phyloP scores from a whole-genome alignment of 2,888 invertebrate genomes.

The Apamea anceps region DNA sequence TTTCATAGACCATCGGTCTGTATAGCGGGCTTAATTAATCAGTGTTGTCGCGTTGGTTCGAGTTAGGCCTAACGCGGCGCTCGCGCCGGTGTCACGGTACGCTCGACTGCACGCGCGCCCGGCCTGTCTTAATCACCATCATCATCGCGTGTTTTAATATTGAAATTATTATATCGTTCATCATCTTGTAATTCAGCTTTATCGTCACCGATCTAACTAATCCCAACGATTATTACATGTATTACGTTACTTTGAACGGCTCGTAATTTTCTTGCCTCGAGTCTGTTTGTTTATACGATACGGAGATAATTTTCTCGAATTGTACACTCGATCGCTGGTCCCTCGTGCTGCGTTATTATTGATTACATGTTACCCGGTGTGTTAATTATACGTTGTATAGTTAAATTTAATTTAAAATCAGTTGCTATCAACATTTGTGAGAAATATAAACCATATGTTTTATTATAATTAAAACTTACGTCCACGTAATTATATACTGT shows the following conservation, averaged over 20 bases:
- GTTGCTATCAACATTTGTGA: constrained; percentile 73
- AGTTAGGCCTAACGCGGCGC: constrained; percentile 87
- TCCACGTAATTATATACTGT: constrained; percentile 65
- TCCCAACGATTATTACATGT: constrained; percentile 87
- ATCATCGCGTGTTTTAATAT: constrained; percentile 85
- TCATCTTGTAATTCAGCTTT: constrained; percentile 81
- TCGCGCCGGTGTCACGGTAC: constrained; percentile 79
- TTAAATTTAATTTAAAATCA: constrained; percentile 82
- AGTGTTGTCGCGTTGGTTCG: constrained; percentile 78
- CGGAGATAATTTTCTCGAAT: constrained; percentile 81
- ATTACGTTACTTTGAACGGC: constrained; percentile 86
- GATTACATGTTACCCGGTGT: constrained; percentile 85
- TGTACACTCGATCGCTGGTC: constrained; percentile 79
- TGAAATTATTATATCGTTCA: constrained; percentile 88
- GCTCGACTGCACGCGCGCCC: constrained; percentile 78
- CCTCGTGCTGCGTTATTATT: constrained; percentile 83
- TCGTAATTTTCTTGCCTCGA: constrained; percentile 82
- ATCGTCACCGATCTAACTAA: constrained; percentile 86
- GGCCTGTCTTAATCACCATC: constrained; percentile 81
- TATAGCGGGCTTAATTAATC: constrained; percentile 84
- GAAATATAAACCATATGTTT: constrained; percentile 64
- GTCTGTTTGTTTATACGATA: constrained; percentile 86
- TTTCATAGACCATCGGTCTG: constrained; percentile 80
- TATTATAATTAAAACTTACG: constrained; percentile 70
- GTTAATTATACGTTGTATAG: constrained; percentile 85